These are phyloP conservation scores for Antitype chi DNA, from an alignment of 2,888 invertebrate species.

Conservation along the genomic window DNA sequence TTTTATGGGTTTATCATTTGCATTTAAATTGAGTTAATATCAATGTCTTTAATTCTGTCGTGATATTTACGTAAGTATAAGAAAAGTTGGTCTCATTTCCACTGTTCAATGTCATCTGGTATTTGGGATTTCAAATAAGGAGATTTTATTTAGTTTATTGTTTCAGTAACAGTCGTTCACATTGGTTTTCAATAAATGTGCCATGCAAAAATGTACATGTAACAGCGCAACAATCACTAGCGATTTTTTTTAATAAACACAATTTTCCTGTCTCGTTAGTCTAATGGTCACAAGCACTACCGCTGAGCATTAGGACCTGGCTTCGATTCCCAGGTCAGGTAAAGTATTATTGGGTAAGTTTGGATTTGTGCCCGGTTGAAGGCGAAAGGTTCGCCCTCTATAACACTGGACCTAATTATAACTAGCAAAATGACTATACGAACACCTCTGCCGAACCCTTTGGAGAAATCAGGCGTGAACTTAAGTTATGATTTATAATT, in stretches of 20 bases:
- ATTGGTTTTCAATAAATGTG: no score
- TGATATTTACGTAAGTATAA: not conserved
- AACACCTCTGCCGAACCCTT: not conserved
- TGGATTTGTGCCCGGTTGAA: not conserved
- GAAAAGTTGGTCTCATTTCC: not conserved
- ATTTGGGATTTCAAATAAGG: not conserved
- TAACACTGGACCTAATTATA: not conserved
- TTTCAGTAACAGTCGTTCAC: no score
- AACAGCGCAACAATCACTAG: no score
- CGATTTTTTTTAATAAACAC: not conserved
- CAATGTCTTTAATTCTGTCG: not conserved
- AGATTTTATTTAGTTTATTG: not conserved
- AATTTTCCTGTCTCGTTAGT: not conserved
- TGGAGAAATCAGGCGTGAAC: no score
- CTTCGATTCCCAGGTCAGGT: not conserved
- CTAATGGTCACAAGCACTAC: not conserved
- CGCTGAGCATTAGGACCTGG: not conserved
- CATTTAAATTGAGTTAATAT: slow-evolving; percentile 21
- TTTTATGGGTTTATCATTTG: slow-evolving; percentile 14
- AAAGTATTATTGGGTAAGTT: not conserved
- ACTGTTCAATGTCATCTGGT: not conserved
- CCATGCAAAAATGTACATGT: no score
- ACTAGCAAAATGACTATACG: not conserved
- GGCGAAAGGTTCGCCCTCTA: not conserved
- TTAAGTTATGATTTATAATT: not conserved